Evolutionary conservation across 2,113 vertebrate genomes (phyloP).

Genomic region (Tetraodon nigroviridis): DNA sequence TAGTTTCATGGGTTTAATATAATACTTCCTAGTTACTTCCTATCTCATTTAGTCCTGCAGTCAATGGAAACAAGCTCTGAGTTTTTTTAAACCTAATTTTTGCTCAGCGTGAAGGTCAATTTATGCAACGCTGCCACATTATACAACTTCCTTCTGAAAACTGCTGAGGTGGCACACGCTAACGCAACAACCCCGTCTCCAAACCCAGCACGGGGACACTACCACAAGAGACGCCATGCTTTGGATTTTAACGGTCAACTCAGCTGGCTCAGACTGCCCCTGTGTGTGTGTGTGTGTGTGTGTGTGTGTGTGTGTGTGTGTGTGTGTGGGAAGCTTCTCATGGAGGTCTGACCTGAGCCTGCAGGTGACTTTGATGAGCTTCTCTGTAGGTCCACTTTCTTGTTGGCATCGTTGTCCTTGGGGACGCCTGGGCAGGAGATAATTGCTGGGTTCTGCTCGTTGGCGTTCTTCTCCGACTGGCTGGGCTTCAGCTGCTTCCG

Average conservation of each 20-base stretch:
- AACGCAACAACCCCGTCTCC: not conserved
- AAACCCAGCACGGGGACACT: not conserved
- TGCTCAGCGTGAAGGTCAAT: not conserved
- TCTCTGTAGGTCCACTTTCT: slow-evolving; percentile 40
- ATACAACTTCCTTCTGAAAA: slow-evolving; percentile 48
- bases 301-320: no score
- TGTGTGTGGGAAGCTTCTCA: not conserved
- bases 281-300: not conserved
- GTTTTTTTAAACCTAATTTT: not conserved
- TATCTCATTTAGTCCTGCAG: not conserved
- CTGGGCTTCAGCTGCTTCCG: slow-evolving; percentile 66
- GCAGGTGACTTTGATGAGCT: slow-evolving; percentile 18
- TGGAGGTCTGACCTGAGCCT: slow-evolving; percentile 45
- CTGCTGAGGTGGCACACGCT: slow-evolving; percentile 14
- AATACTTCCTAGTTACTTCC: no score
- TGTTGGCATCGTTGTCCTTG: slow-evolving; percentile 33
- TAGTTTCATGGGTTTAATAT: not conserved
- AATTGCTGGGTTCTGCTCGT: slow-evolving; percentile 54
- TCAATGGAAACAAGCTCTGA: not conserved
- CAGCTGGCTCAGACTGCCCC: not conserved
- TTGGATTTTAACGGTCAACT: no score
- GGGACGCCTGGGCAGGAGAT: slow-evolving; percentile 51
- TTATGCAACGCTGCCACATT: slow-evolving; percentile 18
- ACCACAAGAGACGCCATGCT: no score
- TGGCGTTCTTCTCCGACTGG: slow-evolving; percentile 61